phyloP scores from a whole-genome alignment of 2,113 vertebrate species.

The Octodon degus region DNA sequence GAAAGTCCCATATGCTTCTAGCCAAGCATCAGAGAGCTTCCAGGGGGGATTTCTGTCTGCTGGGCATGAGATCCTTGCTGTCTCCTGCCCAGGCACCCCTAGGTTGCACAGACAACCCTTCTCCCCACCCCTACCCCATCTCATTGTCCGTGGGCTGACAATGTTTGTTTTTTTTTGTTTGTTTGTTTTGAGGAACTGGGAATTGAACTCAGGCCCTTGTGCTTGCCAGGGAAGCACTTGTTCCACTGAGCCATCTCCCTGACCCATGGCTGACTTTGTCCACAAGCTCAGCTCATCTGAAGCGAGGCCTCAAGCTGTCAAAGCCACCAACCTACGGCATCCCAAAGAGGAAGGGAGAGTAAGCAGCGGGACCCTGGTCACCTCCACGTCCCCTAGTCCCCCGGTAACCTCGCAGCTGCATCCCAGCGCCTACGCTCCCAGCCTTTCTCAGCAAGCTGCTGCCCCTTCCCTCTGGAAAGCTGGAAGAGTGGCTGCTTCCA shows the following conservation, averaged over 20 bases:
- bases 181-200: too few species aligned
- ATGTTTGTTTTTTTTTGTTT: too few species aligned
- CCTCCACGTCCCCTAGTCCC: not conserved
- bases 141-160: too few species aligned
- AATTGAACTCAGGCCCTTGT: too few species aligned
- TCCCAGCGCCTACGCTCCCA: not conserved
- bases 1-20: not conserved
- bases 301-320: not conserved
- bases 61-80: not conserved
- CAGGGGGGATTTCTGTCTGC: not conserved
- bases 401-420: not conserved
- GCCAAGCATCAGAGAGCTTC: not conserved
- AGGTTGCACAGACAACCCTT: not conserved
- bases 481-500: not conserved
- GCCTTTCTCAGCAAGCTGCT: not conserved
- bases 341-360: not conserved
- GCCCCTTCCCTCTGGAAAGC: not conserved
- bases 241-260: too few species aligned
- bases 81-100: too few species aligned
- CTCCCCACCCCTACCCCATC: too few species aligned
- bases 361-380: not conserved
- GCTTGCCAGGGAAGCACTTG: too few species aligned
- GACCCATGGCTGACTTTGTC: not conserved
- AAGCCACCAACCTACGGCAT: not conserved
- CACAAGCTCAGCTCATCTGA: not conserved